phyloP scores from a whole-genome alignment of 53 echinoderm and acorn worm species.

The Hippasteria phrygiana region DNA sequence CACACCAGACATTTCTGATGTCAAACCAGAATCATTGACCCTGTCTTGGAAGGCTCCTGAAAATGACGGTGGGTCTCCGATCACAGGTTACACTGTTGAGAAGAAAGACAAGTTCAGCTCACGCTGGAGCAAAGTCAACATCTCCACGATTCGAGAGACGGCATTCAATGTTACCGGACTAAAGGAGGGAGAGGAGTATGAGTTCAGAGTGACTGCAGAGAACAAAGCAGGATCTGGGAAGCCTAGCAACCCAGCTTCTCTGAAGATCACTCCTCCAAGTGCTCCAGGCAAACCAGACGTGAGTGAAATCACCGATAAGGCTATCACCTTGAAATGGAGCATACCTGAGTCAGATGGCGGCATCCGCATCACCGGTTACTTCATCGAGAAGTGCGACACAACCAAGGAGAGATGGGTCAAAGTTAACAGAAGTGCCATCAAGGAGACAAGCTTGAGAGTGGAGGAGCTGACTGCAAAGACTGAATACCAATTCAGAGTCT shows the following conservation, averaged over 20 bases:
- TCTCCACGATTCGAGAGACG: slow-evolving; percentile 73
- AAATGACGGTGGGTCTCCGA: slow-evolving; percentile 88
- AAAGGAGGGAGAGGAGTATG: slow-evolving; percentile 86
- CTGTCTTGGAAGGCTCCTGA: slow-evolving; percentile 87
- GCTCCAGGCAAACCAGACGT: slow-evolving; percentile 84
- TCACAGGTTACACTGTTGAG: slow-evolving; percentile 93
- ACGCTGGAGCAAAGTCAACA: slow-evolving; percentile 86
- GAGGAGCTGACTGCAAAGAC: slow-evolving; percentile 75
- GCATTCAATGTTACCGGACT: slow-evolving; percentile 82
- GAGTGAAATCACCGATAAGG: slow-evolving; percentile 77
- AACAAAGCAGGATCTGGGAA: slow-evolving; percentile 87
- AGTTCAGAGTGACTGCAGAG: slow-evolving; percentile 87
- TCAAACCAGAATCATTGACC: slow-evolving; percentile 76
- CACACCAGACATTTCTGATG: slow-evolving; percentile 80
- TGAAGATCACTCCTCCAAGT: slow-evolving; percentile 73
- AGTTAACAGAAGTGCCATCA: slow-evolving; percentile 61
- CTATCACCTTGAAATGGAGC: slow-evolving; percentile 77
- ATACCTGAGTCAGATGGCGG: slow-evolving; percentile 86
- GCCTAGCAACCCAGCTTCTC: slow-evolving; percentile 78
- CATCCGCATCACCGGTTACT: slow-evolving; percentile 84
- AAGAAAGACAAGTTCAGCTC: slow-evolving; percentile 97
- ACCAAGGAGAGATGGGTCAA: slow-evolving; percentile 77
- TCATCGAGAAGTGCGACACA: slow-evolving; percentile 80
- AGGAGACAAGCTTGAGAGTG: slow-evolving; percentile 76
- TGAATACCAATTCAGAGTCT: slow-evolving; percentile 77